Percentiles rank a stretch among this genome's conserved stretches.
These are phyloP conservation scores for Kryptolebias marmoratus DNA, from an alignment of 2,113 vertebrate species.

Conservation along the genomic window DNA sequence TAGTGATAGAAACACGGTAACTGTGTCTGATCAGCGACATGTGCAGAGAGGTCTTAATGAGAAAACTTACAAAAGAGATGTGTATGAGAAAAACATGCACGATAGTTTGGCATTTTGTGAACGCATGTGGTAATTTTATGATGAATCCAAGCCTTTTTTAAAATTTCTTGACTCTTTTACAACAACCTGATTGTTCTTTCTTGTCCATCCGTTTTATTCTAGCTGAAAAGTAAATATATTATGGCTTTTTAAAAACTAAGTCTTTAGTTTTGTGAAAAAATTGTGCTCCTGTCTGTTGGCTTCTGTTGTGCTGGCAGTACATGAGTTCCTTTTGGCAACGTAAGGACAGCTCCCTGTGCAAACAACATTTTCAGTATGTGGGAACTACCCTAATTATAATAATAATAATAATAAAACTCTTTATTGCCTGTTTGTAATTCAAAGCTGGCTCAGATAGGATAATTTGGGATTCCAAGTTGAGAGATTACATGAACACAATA, in stretches of 20 bases:
- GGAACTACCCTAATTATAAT: conserved; percentile 26
- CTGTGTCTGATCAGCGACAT: conserved; percentile 13
- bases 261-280: conserved; percentile 29
- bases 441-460: conserved; percentile 28
- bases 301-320: conserved; percentile 47
- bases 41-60: conserved; percentile 2
- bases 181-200: conserved; percentile 33
- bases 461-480: conserved; percentile 6
- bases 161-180: conserved; percentile 9
- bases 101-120: not conserved
- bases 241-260: conserved; percentile 39
- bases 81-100: conserved; percentile 22
- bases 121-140: not conserved
- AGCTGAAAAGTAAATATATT: conserved; percentile 13
- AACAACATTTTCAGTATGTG: conserved; percentile 40
- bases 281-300: conserved; percentile 56
- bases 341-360: conserved; percentile 57
- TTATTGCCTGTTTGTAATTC: not conserved
- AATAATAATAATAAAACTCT: not conserved
- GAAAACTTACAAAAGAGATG: not conserved
- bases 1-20: conserved; percentile 1
- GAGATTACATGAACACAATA: conserved; percentile 3
- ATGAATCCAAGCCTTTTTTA: conserved; percentile 18
- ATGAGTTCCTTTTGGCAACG: conserved; percentile 40
- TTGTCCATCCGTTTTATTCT: conserved; percentile 28